phyloP scores from a whole-genome alignment of 2,888 invertebrate genomes.

The Melanostoma mellinum region DNA sequence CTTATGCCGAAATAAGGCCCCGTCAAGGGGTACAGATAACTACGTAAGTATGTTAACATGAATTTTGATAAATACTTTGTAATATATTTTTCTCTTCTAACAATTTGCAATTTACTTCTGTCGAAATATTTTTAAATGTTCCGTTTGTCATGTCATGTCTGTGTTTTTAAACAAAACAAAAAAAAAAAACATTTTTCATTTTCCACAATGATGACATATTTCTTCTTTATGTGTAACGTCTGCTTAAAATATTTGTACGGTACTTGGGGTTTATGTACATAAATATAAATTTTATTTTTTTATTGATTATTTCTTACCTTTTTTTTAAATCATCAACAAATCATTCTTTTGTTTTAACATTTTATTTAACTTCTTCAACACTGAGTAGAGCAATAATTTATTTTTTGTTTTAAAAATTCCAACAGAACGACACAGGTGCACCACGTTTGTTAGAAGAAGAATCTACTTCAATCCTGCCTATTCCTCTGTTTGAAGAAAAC shows the following conservation, averaged over 20 bases:
- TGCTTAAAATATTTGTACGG: slow-evolving; percentile 46
- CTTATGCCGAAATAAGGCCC: too few species aligned
- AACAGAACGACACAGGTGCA: slow-evolving; percentile 53
- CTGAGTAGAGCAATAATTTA: neutral
- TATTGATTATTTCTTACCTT: neutral
- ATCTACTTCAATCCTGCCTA: slow-evolving; percentile 41
- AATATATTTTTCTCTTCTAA: too few species aligned
- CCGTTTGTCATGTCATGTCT: slow-evolving; percentile 4
- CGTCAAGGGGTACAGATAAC: too few species aligned
- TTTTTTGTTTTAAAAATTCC: slow-evolving; percentile 12
- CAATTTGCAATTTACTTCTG: neutral
- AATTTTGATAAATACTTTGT: neutral
- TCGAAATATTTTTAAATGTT: slow-evolving; percentile 23
- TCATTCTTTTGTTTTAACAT: neutral
- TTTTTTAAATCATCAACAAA: neutral
- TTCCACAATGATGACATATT: slow-evolving; percentile 55
- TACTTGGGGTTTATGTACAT: slow-evolving; percentile 54
- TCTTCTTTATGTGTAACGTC: slow-evolving; percentile 33
- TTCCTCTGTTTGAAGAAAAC: slow-evolving; percentile 32
- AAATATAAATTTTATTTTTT: slow-evolving; percentile 15
- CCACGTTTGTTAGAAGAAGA: slow-evolving; percentile 52
- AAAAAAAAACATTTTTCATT: slow-evolving; percentile 42
- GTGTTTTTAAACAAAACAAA: slow-evolving; percentile 8
- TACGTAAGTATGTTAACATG: neutral
- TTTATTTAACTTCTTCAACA: neutral